A percentile compares a stretch with the other conserved stretches of the same genome.
Conservation (phyloP, 2,888 invertebrate species). For the Pomacea canaliculata region DNA sequence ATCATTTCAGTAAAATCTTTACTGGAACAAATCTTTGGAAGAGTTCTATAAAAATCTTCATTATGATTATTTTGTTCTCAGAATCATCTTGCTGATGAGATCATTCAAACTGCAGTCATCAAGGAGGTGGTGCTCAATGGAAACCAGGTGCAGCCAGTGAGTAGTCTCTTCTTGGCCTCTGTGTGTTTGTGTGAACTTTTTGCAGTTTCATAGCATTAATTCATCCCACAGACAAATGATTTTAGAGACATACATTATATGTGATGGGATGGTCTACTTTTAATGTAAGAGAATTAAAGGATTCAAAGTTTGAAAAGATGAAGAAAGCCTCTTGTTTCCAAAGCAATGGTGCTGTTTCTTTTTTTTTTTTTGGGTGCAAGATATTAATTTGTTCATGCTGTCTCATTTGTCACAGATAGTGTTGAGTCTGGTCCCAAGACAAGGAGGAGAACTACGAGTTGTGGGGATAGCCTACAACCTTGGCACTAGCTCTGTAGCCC, state of each 20-base stretch:
- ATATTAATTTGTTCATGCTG: too few relatives aligned
- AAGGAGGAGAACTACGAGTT: constrained; percentile 81
- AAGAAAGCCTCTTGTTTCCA: too few relatives aligned
- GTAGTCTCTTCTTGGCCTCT: constrained; percentile 27
- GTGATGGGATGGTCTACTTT: too few relatives aligned
- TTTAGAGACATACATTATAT: too few relatives aligned
- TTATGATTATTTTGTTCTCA: constrained; percentile 29
- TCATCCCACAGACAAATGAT: too few relatives aligned
- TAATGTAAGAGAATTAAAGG: too few relatives aligned
- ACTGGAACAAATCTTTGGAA: too few relatives aligned
- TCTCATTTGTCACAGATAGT: constrained; percentile 71
- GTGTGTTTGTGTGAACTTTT: background rate
- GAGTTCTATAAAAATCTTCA: too few relatives aligned
- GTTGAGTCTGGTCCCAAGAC: constrained; percentile 81
- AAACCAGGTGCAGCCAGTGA: constrained; percentile 50
- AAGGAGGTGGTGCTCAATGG: constrained; percentile 61
- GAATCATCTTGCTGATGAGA: constrained; percentile 63
- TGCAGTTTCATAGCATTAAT: background rate
- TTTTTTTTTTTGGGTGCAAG: too few relatives aligned
- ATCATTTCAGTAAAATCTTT: too few relatives aligned
- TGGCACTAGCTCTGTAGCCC: constrained; percentile 50
- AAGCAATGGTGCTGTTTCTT: too few relatives aligned
- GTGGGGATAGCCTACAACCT: constrained; percentile 81
- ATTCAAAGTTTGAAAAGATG: too few relatives aligned
- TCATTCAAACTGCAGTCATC: constrained; percentile 64